A percentile compares a stretch with the other conserved stretches of the same genome.
phyloP scores from a whole-genome alignment of 2,888 invertebrate genomes.

The Neoscelio sp. region DNA sequence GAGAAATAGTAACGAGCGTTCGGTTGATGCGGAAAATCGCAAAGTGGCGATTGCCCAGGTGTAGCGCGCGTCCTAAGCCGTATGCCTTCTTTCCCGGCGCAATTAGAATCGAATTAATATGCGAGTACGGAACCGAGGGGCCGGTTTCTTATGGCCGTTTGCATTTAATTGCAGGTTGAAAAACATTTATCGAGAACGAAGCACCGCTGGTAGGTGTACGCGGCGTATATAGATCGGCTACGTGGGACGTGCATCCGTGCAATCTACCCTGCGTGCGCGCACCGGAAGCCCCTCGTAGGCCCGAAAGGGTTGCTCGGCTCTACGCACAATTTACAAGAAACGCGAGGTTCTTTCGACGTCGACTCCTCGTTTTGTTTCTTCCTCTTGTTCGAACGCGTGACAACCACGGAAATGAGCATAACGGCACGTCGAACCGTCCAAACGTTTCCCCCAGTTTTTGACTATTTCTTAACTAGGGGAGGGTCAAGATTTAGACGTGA shows the following conservation, averaged over 20 bases:
- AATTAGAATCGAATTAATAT: constrained; percentile 76
- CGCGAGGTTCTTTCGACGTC: constrained; percentile 29
- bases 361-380: constrained; percentile 17
- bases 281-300: constrained; percentile 61
- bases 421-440: no score
- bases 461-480: no score
- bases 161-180: constrained; percentile 75
- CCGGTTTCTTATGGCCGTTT: constrained; percentile 73
- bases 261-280: constrained; percentile 61
- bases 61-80: constrained; percentile 63
- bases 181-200: constrained; percentile 73
- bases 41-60: constrained; percentile 62
- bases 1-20: not conserved
- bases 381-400: constrained; percentile 48
- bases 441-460: no score
- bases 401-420: constrained; percentile 47
- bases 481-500: no score
- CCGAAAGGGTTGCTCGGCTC: constrained; percentile 65
- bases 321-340: constrained; percentile 56
- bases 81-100: constrained; percentile 75
- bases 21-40: constrained; percentile 42
- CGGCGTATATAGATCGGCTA: constrained; percentile 8
- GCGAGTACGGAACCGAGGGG: constrained; percentile 67
- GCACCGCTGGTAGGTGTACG: constrained; percentile 48
- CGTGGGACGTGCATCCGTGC: constrained; percentile 50